Conservation (phyloP, 1,140 invertebrate genomes). For the Drosophila sechellia region DNA sequence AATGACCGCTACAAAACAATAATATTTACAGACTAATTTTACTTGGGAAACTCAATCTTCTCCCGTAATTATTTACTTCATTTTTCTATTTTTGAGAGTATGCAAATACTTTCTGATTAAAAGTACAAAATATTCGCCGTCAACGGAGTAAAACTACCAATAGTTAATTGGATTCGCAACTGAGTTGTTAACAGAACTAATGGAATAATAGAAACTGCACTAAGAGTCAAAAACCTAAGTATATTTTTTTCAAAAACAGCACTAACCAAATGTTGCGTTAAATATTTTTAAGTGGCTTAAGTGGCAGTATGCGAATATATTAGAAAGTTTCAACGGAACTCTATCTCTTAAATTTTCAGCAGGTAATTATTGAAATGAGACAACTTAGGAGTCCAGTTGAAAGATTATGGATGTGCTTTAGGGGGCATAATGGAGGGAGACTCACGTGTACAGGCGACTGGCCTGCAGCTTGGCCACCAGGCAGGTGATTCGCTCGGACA, state of each 20-base stretch:
- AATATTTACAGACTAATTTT: background rate
- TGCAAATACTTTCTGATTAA: background rate
- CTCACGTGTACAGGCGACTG: conserved; percentile 76
- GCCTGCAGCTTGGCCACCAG: conserved; percentile 65
- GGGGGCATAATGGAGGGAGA: conserved; percentile 1
- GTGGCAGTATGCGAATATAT: too few species aligned
- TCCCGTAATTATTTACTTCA: background rate
- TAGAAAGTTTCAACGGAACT: too few species aligned
- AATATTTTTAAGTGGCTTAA: too few species aligned
- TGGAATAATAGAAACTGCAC: background rate
- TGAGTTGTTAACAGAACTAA: background rate
- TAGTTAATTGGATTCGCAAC: conserved; percentile 1
- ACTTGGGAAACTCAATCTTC: too few species aligned
- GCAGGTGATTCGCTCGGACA: conserved; percentile 62
- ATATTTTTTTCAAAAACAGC: background rate
- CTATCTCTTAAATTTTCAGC: too few species aligned
- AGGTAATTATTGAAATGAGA: too few species aligned
- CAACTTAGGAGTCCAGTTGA: background rate
- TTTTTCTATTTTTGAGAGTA: too few species aligned
- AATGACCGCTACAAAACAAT: background rate
- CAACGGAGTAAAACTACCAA: background rate
- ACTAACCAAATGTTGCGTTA: too few species aligned
- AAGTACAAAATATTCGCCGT: background rate
- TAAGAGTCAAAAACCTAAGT: background rate
- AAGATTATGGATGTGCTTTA: background rate